Evolutionary conservation across 2,888 invertebrate species (phyloP), one percentile per base, ranked within the genome.

Genomic region (Pecten maximus): DNA sequence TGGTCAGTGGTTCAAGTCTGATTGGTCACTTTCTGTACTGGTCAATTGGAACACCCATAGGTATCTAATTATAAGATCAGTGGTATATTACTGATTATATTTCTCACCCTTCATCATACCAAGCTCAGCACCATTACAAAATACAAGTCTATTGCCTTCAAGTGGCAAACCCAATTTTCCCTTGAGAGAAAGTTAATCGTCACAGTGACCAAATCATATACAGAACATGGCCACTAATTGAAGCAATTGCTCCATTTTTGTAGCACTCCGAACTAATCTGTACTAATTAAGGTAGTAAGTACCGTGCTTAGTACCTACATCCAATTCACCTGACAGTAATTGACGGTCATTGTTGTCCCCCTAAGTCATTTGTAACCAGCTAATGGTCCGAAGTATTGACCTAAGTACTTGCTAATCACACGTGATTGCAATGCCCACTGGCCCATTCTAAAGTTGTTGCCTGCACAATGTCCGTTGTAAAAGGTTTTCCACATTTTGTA

Each of bases 341-440:
- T 74, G 74, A 15, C 10, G 28, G 74, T 12, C 35, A 74, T 74
- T 74, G 74, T 74, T 74, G 74, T 74, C 12, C 74, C 74, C 35
- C 74, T 74, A 35, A 74, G 74, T 74, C 74, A 35, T 35, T 74
- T 74, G 28, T 74, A 10, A 74, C 35, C 35, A 2, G 35, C 35
- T 28, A 74, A 74, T 74, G 74, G 74, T 12, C 28, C 35, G 16
- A 28, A 10, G 35, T 74, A 74, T 74, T 74, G 6, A 74, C 74
- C 35, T 74, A 74, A 74, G 74, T 74, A 74, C 74, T 74, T 74
- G 74, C 74, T 74, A 74, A 74, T 74, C 74, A 74, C 74, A 74
- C 19, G 10, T 10, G 28, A 74, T 28, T 74, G 35, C 74, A 74
- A 10, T 74, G 54, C 12, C 54, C 28, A 74, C 74, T 28, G 35